A percentile compares a stretch with the other conserved stretches of the same genome.
Conservation (phyloP, 2,797 vertebrate species). For the Molossus molossus region DNA sequence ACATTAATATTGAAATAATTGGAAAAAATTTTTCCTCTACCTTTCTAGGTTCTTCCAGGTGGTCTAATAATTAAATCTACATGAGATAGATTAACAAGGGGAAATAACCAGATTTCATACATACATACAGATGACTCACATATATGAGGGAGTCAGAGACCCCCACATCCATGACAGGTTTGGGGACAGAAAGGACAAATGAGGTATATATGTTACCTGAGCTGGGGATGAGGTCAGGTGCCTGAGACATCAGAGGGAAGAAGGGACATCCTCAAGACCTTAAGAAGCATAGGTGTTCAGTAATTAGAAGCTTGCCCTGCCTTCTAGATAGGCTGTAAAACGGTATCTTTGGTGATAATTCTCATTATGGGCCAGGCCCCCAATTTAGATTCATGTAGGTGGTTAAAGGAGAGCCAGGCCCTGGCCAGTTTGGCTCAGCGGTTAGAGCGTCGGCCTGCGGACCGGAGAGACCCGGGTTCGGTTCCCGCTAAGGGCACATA, state of each 20-base stretch:
- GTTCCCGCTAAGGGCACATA: too few species aligned
- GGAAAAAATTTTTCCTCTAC: not conserved
- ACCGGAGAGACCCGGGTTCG: too few species aligned
- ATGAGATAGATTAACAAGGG: not conserved
- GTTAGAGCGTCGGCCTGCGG: not conserved
- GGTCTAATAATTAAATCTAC: not conserved
- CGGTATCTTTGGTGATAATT: not conserved
- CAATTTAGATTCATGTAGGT: not conserved
- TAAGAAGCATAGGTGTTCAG: not conserved
- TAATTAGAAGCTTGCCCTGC: not conserved
- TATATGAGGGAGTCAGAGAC: not conserved
- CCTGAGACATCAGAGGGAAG: not conserved
- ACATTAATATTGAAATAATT: not conserved
- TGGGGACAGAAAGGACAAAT: not conserved
- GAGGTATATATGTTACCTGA: not conserved
- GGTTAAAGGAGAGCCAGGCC: not conserved
- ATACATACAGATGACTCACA: not conserved
- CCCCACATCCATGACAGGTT: not conserved
- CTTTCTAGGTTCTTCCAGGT: not conserved
- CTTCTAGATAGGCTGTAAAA: not conserved
- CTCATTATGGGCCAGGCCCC: not conserved
- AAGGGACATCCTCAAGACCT: not conserved
- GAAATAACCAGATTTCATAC: not conserved
- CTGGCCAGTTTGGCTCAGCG: not conserved
- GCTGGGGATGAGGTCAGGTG: not conserved